Percentiles rank a stretch among this genome's conserved stretches.
Evolutionary conservation across 2,113 vertebrate genomes (phyloP).

Genomic region (Herpailurus yagouaroundi): DNA sequence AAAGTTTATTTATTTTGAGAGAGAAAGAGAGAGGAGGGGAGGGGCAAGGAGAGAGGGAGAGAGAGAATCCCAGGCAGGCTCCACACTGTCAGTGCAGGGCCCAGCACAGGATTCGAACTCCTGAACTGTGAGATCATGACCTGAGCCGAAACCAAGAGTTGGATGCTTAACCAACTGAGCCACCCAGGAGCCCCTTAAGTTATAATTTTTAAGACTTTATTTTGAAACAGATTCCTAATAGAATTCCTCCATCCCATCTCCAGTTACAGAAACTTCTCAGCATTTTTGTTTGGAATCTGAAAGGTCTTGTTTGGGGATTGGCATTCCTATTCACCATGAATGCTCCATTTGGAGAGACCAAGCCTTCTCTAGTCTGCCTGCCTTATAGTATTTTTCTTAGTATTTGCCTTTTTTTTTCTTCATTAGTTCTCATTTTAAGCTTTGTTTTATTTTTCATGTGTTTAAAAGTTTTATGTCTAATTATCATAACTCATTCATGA

Average conservation of each 20-base stretch:
- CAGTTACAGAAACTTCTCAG: not conserved
- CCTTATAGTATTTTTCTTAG: constrained; percentile 9
- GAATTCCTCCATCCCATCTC: no score
- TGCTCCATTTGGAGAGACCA: not conserved
- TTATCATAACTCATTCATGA: constrained; percentile 29
- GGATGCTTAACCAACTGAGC: no score
- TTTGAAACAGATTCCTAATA: not conserved
- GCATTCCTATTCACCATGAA: not conserved
- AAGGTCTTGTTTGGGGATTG: not conserved
- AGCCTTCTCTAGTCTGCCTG: not conserved
- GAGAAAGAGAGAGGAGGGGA: no score
- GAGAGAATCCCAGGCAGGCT: no score
- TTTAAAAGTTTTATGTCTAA: constrained; percentile 39
- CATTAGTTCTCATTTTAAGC: constrained; percentile 15
- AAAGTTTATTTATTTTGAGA: no score
- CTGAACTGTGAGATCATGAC: no score
- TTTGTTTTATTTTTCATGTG: constrained; percentile 28
- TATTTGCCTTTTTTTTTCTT: not conserved
- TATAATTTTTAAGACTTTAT: constrained; percentile 22
- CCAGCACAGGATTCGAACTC: no score
- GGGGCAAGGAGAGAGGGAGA: no score
- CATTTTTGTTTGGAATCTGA: not conserved
- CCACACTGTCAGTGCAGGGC: no score
- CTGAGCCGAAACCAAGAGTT: no score
- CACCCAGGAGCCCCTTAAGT: not conserved